Conservation (phyloP, 2,888 invertebrate species). For the Frankliniella intonsa region DNA sequence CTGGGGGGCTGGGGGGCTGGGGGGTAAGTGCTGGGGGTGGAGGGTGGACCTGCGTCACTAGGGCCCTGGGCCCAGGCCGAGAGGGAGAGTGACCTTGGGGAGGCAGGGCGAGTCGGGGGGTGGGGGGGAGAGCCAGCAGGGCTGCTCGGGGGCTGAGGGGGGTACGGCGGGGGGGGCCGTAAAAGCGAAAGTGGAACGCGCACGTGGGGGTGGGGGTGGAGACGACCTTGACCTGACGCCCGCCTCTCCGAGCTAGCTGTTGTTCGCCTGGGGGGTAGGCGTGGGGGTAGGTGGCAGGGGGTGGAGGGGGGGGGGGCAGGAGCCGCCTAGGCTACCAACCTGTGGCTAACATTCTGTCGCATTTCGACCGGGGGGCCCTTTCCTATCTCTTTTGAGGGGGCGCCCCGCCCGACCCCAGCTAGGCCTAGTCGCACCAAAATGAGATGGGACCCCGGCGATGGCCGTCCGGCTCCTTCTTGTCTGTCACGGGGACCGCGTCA, state of each 20-base stretch:
- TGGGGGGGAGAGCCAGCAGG: not conserved
- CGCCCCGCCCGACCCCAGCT: no score
- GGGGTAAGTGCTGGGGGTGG: not conserved
- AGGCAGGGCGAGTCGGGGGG: not conserved
- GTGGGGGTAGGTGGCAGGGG: not conserved
- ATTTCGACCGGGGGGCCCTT: not conserved
- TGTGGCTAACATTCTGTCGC: slow-evolving; percentile 5
- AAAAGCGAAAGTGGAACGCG: slow-evolving; percentile 18
- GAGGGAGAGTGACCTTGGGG: slow-evolving; percentile 1
- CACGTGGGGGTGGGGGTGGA: slow-evolving; percentile 8
- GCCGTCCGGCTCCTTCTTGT: no score
- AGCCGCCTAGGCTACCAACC: not conserved
- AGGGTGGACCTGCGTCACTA: not conserved
- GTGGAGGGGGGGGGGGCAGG: not conserved
- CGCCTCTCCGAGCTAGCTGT: not conserved
- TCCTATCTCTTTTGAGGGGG: no score
- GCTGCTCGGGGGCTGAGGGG: not conserved
- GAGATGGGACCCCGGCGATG: no score
- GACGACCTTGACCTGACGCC: slow-evolving; percentile 4
- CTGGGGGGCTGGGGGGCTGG: not conserved
- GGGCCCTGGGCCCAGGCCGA: not conserved
- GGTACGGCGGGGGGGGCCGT: not conserved
- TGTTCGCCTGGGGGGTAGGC: not conserved
- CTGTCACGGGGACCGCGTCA: no score
- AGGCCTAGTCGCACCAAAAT: no score